phyloP scores from a whole-genome alignment of 2,113 vertebrate species.

The Leptodactylus fuscus region DNA sequence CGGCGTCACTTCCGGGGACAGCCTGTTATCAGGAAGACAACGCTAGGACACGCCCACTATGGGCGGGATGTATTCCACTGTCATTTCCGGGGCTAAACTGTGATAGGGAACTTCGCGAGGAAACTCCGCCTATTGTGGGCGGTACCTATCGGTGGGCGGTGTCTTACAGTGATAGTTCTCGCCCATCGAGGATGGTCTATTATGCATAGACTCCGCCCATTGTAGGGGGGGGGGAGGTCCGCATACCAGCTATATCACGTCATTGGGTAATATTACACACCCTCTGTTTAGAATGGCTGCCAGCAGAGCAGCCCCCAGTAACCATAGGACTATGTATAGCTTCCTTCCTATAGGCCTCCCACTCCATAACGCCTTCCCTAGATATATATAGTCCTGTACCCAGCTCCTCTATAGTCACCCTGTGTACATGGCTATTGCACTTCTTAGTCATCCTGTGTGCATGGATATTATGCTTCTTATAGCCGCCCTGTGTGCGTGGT shows the following conservation, averaged over 20 bases:
- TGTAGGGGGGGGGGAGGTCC: neutral
- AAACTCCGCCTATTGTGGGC: neutral
- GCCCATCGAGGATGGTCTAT: no score
- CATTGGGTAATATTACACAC: neutral
- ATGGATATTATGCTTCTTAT: no score
- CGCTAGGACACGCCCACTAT: neutral
- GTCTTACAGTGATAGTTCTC: no score
- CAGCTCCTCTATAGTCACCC: neutral
- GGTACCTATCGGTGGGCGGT: neutral
- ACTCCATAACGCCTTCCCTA: neutral
- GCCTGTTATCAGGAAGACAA: neutral
- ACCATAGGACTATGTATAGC: neutral
- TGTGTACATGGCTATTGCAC: no score
- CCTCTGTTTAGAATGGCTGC: neutral
- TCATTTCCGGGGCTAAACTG: neutral
- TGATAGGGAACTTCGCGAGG: neutral
- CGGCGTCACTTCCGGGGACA: slow-evolving; percentile 33
- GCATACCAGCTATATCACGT: neutral
- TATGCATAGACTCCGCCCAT: neutral
- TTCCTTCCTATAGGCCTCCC: neutral
- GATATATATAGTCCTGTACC: neutral
- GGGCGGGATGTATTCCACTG: neutral
- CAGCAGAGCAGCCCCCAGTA: neutral
- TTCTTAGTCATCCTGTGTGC: no score
- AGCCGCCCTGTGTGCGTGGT: no score